Base-by-base conservation (phyloP, 2,113 vertebrate species). In the Amazona vittata region DNA sequence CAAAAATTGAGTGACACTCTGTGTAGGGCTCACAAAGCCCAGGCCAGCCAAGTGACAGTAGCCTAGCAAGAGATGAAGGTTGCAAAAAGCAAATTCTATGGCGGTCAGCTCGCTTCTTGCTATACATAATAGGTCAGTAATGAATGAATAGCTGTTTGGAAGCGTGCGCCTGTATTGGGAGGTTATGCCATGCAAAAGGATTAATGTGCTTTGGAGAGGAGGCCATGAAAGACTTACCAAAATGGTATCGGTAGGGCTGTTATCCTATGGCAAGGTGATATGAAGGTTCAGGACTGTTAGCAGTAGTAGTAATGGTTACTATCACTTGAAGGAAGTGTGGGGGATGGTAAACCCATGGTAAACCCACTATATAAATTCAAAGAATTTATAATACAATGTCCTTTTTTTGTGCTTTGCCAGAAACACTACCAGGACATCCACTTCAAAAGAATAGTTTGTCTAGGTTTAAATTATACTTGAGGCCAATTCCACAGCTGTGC, bases 141-240 rank as follows among this genome's bases (percentile, higher is more conserved):
- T 8, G 59, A 86, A 22, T 0, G 2, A 24, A 20, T 12, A 90
- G 47, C 7, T 52, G 1, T 7, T 17, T 31, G 43, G 69, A 77
- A 68, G 5, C 0, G 0, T 20, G n/a, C 0, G 1, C 7, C 20
- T 24, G 8, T 57, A 35, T 12, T 50, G 33, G 57, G 15, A 71
- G 10, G 11, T 21, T 59, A 37, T 73, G 43, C 33, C 70, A 41
- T 12, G 22, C 29, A 24, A 76, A 82, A 15, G 31, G 16, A 70
- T 49, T 33, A 68, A 50, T 2, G 5, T 22, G 3, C 15, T 77
- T 62, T 64, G 64, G 43, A 77, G 49, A 77, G 20, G 4, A 83
- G 6, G 2, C 25, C 2, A 1, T 65, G 37, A 15, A 69, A 71
- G 68, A 31, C 55, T 75, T 70, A n/a, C 7, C 43, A 37, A 53